Evolutionary conservation across 2,888 invertebrate genomes (phyloP), one percentile per base, ranked within the genome.

Genomic region (Dicycla oo): DNA sequence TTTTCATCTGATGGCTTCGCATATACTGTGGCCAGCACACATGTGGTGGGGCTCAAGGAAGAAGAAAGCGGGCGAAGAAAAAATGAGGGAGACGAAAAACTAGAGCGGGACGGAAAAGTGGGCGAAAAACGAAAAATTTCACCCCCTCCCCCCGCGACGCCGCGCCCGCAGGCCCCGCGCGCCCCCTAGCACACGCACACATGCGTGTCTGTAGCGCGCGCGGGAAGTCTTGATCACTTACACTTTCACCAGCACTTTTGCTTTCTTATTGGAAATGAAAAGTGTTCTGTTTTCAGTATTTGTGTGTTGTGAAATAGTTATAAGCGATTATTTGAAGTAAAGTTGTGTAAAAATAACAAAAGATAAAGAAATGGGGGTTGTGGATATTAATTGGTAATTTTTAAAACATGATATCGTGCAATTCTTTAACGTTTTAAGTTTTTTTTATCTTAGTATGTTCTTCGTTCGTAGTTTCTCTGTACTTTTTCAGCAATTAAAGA

Each of bases 121-220:
- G 95, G 95, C 93, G 96, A 96, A 96, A 96, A 95, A 95, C 95
- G 95, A 96, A 96, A 96, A 96, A 95, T 96, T 95, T 95, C 94
- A 91, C 93, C 94, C 90, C 88, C 90, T 83, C 83, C 88, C 90
- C 90, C 89, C 87, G 80, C 86, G 85, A 85, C 82, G 78, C 84
- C 82, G 83, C 88, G 86, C 88, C 87, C 88, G 85, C 88, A 83
- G 87, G 83, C 87, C 88, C 86, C 88, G 81, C 87, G 86, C 83
- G 69, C 86, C 85, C 84, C 91, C 91, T 88, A 89, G 85, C 88
- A 91, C 94, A 95, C 95, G 93, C 95, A 95, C 95, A 95, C 95
- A 94, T 89, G 93, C 94, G 89, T 73, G 80, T 69, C 57, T 78
- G 87, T 81, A 86, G 77, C 43, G 72, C 81, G 89, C 72, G 53